These are phyloP conservation scores for Anolis sagrei DNA, from an alignment of 2,113 vertebrate species.

Conservation along the genomic window DNA sequence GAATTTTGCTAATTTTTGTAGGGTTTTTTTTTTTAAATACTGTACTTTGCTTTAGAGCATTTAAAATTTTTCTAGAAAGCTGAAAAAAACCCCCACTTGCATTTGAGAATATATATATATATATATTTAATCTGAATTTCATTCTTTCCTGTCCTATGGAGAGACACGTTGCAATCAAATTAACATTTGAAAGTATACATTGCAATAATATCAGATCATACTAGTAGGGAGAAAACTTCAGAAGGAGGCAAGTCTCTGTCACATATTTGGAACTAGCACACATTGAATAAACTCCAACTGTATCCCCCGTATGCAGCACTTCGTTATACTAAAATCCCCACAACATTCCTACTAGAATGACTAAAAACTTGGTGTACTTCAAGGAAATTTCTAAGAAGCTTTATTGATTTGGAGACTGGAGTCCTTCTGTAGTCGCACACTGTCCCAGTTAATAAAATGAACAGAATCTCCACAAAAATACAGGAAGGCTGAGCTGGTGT, in stretches of 20 bases:
- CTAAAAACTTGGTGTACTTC: neutral
- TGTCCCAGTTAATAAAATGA: neutral
- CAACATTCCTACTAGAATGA: neutral
- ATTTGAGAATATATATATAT: neutral
- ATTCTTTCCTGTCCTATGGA: neutral
- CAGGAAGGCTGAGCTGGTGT: neutral
- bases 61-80: neutral
- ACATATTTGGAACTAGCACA: too few relatives aligned
- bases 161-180: slow-evolving; percentile 38
- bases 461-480: too few relatives aligned
- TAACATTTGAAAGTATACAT: neutral
- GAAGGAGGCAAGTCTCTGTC: neutral
- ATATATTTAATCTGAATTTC: neutral
- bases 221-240: neutral
- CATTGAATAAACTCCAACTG: too few relatives aligned
- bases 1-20: neutral
- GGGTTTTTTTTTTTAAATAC: neutral
- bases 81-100: too few relatives aligned
- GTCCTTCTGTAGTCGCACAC: neutral
- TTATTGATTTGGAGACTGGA: neutral
- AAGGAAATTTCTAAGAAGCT: neutral
- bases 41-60: neutral
- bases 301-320: neutral
- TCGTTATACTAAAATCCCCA: too few relatives aligned
- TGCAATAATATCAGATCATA: neutral